Evolutionary conservation across 2,797 vertebrate genomes (phyloP).

Genomic region (Falco rusticolus): DNA sequence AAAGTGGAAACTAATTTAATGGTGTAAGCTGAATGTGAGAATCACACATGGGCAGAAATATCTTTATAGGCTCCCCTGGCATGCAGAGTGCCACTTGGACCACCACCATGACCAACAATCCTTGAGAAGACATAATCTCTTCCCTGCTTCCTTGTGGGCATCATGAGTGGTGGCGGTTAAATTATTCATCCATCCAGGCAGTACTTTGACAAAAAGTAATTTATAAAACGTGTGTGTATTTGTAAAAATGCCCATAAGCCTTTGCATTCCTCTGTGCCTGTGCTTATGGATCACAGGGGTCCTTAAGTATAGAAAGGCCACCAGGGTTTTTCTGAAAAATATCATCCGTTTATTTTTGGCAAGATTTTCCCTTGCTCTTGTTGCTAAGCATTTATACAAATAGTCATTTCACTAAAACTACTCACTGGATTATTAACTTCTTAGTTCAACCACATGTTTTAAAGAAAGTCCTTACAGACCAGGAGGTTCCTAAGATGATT

Average conservation of each 20-base stretch:
- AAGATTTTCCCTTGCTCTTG: not conserved
- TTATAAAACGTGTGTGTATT: not conserved
- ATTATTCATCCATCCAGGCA: not conserved
- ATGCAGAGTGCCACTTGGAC: not conserved
- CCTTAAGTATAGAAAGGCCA: not conserved
- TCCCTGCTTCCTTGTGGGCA: not conserved
- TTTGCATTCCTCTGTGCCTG: not conserved
- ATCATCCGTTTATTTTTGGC: not conserved
- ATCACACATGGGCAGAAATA: not conserved
- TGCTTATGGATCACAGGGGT: not conserved
- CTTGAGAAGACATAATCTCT: not conserved
- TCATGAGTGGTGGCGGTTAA: not conserved
- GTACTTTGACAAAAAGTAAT: not conserved
- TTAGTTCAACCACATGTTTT: not conserved
- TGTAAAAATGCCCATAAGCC: not conserved
- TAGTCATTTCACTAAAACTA: not conserved
- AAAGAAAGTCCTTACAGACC: not conserved
- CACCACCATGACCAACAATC: not conserved
- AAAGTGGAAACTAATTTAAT: not conserved
- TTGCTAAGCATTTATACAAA: constrained; percentile 8
- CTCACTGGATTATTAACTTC: not conserved
- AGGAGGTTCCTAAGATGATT: not conserved
- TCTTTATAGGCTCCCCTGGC: not conserved
- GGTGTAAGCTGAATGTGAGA: not conserved
- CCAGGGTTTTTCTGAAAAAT: not conserved